Percentiles rank a stretch among this genome's conserved stretches.
Conservation (phyloP, 2,888 invertebrate species). For the Dioctria rufipes region DNA sequence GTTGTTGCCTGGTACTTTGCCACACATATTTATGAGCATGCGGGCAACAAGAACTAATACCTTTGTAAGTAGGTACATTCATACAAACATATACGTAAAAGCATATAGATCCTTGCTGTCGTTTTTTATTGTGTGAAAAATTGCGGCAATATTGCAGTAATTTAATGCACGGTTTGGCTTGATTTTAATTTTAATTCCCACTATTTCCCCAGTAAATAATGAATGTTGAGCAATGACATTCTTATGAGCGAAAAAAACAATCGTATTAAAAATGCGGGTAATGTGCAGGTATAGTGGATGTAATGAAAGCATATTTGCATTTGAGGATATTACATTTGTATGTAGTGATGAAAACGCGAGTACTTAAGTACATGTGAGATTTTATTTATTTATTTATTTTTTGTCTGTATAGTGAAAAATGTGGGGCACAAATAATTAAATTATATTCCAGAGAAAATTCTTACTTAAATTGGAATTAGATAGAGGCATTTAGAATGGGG, state of each 20-base stretch:
- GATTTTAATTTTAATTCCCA: constrained; percentile 17
- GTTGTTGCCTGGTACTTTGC: not conserved
- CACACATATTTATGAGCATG: not conserved
- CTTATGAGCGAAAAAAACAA: not conserved
- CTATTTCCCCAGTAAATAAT: not conserved
- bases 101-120: not conserved
- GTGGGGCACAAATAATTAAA: no score
- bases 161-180: constrained; percentile 5
- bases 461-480: no score
- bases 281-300: not conserved
- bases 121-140: constrained; percentile 21
- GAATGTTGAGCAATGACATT: not conserved
- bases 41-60: not conserved
- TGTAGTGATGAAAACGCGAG: not conserved
- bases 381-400: no score
- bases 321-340: not conserved
- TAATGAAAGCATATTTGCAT: not conserved
- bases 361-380: no score
- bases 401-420: no score
- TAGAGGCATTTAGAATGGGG: no score
- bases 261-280: not conserved
- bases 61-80: no score
- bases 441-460: no score
- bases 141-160: constrained; percentile 6
- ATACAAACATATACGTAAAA: no score